Base-by-base conservation (phyloP, 2,797 vertebrate species). In the Hoplostethus atlanticus region DNA sequence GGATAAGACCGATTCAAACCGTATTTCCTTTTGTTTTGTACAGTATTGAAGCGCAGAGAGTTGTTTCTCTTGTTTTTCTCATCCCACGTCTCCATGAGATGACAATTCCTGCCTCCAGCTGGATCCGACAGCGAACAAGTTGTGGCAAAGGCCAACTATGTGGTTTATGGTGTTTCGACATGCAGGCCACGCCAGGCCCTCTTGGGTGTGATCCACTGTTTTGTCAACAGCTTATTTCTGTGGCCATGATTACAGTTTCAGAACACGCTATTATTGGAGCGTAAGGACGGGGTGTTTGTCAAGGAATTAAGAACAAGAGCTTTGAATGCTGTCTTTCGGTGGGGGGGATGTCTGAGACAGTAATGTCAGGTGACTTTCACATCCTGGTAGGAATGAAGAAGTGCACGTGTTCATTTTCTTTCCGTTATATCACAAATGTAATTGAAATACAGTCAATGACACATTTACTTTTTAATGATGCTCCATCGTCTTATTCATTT, bases 101-200 rank as follows among this genome's bases (percentile, higher is more conserved):
- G 86, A 82, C 86, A 78, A 75, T 68, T 89, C 68, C 63, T 67
- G 87, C 79, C 77, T 92, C 60, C 56, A 85, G 87, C 85, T 79
- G 78, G 59, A 86, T 83, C 65, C 69, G 74, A 71, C 77, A 54
- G 40, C 42, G 81, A 89, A 87, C 93, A 85, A 92, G 93, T 94
- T 69, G 60, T 38, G 84, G 91, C 93, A 92, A 53, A 91, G 89
- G 73, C 82, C 87, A 94, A 90, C 83, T 94, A 93, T 95, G 93
- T 75, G 79, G 72, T 69, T 77, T 72, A 84, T 36, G 70, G 76
- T 93, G 94, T 94, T 92, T 87, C 72, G 73, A 94, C 95, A 92
- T 66, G 94, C 88, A 82, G 53, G 73, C 71, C 84, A 68, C 58
- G 66, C 83, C 81, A 76, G 80, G 73, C 71, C 63, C 75, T 86